These are phyloP conservation scores for Epinephelus awoara DNA, from an alignment of 2,797 vertebrate genomes.

Conservation along the genomic window DNA sequence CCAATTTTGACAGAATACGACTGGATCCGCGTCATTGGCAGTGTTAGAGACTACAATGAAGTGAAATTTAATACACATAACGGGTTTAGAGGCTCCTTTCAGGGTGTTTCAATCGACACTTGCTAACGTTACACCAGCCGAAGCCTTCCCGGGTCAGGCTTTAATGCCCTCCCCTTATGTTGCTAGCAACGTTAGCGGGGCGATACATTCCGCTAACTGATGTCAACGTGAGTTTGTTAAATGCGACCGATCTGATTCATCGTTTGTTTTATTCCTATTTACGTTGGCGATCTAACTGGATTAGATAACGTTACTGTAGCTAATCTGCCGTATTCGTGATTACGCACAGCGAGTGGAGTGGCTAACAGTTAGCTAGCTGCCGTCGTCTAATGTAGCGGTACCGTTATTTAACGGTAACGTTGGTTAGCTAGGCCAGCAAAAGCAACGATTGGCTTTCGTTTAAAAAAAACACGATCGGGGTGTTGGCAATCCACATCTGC, in stretches of 20 bases:
- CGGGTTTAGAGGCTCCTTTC: not conserved
- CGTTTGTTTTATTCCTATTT: not conserved
- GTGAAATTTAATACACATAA: not conserved
- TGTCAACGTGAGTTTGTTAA: not conserved
- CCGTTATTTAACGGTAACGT: slow-evolving; percentile 48
- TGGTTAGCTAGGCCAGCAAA: slow-evolving; percentile 69
- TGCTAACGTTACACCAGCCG: slow-evolving; percentile 31
- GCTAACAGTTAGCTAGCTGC: slow-evolving; percentile 36
- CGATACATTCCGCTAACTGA: slow-evolving; percentile 14
- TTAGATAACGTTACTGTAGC: not conserved
- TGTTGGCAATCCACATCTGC: not conserved
- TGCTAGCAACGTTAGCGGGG: slow-evolving; percentile 60
- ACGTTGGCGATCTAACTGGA: not conserved
- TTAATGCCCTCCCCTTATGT: slow-evolving; percentile 71
- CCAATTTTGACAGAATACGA: not conserved
- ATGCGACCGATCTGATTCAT: not conserved
- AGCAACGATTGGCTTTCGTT: slow-evolving; percentile 48
- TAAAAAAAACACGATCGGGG: slow-evolving; percentile 14
- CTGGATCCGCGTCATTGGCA: not conserved
- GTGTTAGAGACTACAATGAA: accelerated
- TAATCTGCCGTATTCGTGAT: slow-evolving; percentile 29
- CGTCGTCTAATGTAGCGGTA: slow-evolving; percentile 35
- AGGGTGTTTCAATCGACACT: slow-evolving; percentile 18
- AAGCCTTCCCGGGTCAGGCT: slow-evolving; percentile 62
- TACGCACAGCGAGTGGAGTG: slow-evolving; percentile 26